Evolutionary conservation across 2,797 vertebrate genomes (phyloP).

Genomic region (Lacerta viridis): DNA sequence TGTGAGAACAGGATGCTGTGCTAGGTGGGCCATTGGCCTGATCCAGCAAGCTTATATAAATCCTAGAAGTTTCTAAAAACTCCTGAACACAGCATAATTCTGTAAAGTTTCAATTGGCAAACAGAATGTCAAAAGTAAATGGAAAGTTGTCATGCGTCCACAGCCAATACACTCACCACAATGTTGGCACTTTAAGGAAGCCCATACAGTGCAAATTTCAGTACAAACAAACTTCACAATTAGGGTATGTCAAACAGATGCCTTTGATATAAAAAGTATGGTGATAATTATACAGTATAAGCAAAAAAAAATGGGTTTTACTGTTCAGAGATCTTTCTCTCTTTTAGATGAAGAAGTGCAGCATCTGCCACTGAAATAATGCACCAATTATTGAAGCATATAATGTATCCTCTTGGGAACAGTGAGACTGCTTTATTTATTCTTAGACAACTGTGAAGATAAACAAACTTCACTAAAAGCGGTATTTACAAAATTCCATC

Average conservation of each 20-base stretch:
- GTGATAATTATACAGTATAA: constrained; percentile 63
- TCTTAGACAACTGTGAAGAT: constrained; percentile 77
- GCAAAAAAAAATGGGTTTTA: constrained; percentile 72
- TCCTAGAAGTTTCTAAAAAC: neutral
- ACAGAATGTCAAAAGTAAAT: neutral
- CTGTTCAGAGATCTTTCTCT: constrained; percentile 75
- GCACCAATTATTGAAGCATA: constrained; percentile 76
- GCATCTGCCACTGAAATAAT: constrained; percentile 80
- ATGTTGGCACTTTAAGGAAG: constrained; percentile 38
- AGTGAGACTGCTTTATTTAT: constrained; percentile 79
- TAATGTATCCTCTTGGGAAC: constrained; percentile 65
- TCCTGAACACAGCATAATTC: neutral
- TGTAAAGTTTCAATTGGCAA: constrained; percentile 29
- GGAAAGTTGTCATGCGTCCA: constrained; percentile 33
- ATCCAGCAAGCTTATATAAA: neutral
- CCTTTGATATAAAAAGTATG: constrained; percentile 62
- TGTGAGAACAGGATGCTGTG: too few relatives aligned
- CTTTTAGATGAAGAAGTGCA: constrained; percentile 71
- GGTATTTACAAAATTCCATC: constrained; percentile 67
- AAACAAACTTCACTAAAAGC: constrained; percentile 79
- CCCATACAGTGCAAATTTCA: constrained; percentile 46
- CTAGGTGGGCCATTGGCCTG: too few relatives aligned
- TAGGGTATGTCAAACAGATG: constrained; percentile 52
- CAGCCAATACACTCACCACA: neutral
- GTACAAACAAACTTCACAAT: constrained; percentile 26